A percentile compares a stretch with the other conserved stretches of the same genome.
phyloP scores from a whole-genome alignment of 2,113 vertebrate species.

The Cephalophus harveyi region DNA sequence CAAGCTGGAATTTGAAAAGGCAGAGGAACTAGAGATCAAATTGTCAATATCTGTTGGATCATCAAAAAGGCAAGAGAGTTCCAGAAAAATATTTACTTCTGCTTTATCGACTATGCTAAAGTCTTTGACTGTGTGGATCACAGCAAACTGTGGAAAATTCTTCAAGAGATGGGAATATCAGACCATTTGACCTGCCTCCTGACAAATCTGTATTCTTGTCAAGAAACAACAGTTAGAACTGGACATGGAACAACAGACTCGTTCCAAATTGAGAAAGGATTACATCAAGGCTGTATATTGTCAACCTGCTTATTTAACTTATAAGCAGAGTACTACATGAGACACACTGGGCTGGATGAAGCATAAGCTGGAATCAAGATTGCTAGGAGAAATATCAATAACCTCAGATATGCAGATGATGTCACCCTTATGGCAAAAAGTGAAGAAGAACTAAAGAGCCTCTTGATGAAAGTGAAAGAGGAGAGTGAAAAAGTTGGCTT shows the following conservation, averaged over 20 bases:
- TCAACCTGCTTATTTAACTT: neutral
- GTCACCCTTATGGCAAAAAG: neutral
- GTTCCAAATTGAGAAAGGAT: neutral
- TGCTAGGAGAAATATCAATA: neutral
- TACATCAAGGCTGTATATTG: neutral
- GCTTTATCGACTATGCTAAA: neutral
- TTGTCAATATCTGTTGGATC: neutral
- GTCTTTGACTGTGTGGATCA: neutral
- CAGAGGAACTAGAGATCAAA: neutral
- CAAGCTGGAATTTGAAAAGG: neutral
- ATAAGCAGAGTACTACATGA: neutral
- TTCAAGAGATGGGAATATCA: neutral
- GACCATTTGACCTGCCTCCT: neutral
- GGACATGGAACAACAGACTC: neutral
- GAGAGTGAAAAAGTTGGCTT: neutral
- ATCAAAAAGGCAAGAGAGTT: neutral
- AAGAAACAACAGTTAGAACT: neutral
- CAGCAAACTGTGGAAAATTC: neutral
- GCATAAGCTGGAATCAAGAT: neutral
- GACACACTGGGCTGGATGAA: fast-evolving
- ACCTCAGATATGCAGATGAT: neutral
- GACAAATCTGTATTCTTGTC: neutral
- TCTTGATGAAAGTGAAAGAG: neutral
- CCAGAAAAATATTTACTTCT: neutral
- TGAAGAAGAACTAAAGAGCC: neutral